Evolutionary conservation across 1,140 invertebrate genomes (phyloP).

Genomic region (Vollenhovia emeryi): DNA sequence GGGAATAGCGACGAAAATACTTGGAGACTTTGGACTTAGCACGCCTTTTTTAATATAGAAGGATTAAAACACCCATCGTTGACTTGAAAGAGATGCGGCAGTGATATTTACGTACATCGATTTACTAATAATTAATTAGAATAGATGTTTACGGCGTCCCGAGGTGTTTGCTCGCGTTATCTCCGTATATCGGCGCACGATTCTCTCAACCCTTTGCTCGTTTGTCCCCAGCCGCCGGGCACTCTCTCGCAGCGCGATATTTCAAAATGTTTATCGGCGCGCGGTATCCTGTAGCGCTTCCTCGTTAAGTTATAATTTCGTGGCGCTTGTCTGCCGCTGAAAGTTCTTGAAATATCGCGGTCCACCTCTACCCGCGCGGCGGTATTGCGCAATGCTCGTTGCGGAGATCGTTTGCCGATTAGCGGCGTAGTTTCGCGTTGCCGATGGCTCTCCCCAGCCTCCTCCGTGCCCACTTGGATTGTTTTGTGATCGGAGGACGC

Average conservation of each 20-base stretch:
- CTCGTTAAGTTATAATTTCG: constrained; percentile 54
- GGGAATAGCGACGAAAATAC: too few relatives aligned
- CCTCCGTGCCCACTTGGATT: constrained; percentile 3
- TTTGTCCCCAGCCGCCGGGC: constrained; percentile 49
- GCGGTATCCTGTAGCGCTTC: constrained; percentile 36
- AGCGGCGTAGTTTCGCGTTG: constrained; percentile 60
- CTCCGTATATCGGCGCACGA: constrained; percentile 7
- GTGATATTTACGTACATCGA: not conserved
- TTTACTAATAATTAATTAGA: constrained; percentile 15
- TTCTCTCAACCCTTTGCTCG: constrained; percentile 9
- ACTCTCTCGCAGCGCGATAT: constrained; percentile 35
- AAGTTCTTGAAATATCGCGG: constrained; percentile 56
- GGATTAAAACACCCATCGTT: not conserved
- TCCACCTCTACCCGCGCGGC: constrained; percentile 22
- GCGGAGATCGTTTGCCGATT: constrained; percentile 50
- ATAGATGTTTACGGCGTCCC: not conserved
- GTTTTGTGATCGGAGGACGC: constrained; percentile 45
- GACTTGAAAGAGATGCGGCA: not conserved
- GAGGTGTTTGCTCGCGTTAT: constrained; percentile 5
- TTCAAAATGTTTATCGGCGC: constrained; percentile 55
- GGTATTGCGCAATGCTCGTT: constrained; percentile 41
- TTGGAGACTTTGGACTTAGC: too few relatives aligned
- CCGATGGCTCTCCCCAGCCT: constrained; percentile 55
- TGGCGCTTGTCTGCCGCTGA: constrained; percentile 49
- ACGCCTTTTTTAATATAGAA: too few relatives aligned